Percentiles rank a stretch among this genome's conserved stretches.
Conservation (phyloP, 2,113 vertebrate genomes). For the Phyllostomus discolor region DNA sequence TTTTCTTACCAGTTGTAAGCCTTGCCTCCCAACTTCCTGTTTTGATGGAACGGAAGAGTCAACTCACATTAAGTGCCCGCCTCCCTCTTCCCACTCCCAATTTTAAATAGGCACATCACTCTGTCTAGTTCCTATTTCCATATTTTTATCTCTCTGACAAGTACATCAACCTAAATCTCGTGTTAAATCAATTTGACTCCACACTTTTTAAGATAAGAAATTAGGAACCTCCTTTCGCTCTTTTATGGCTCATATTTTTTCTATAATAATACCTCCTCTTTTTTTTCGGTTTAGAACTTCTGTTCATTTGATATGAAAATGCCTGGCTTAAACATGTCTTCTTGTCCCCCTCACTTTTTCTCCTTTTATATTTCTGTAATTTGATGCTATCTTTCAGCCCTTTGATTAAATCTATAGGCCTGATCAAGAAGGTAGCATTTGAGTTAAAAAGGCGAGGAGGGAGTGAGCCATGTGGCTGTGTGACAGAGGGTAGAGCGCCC, state of each 20-base stretch:
- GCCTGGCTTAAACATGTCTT: neutral
- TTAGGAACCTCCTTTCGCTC: neutral
- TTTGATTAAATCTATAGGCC: neutral
- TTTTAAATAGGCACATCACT: neutral
- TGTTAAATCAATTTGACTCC: neutral
- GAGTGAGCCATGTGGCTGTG: neutral
- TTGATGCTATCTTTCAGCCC: neutral
- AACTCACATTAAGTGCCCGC: neutral
- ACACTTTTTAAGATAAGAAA: neutral
- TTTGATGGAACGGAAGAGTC: neutral
- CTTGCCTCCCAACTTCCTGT: slow-evolving; percentile 10
- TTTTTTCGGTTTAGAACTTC: neutral
- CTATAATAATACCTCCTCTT: neutral
- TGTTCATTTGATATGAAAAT: neutral
- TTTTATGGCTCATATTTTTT: neutral
- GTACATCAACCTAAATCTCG: neutral
- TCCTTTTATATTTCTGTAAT: neutral
- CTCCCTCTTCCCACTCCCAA: neutral
- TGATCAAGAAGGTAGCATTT: neutral
- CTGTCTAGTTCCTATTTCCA: neutral
- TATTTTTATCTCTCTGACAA: neutral
- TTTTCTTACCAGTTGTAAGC: neutral
- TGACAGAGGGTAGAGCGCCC: too few species aligned
- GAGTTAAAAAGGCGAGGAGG: neutral
- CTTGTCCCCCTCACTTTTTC: neutral